Percentiles rank a stretch among this genome's conserved stretches.
Conservation (phyloP, 2,113 vertebrate species). For the Seriola dumerili region DNA sequence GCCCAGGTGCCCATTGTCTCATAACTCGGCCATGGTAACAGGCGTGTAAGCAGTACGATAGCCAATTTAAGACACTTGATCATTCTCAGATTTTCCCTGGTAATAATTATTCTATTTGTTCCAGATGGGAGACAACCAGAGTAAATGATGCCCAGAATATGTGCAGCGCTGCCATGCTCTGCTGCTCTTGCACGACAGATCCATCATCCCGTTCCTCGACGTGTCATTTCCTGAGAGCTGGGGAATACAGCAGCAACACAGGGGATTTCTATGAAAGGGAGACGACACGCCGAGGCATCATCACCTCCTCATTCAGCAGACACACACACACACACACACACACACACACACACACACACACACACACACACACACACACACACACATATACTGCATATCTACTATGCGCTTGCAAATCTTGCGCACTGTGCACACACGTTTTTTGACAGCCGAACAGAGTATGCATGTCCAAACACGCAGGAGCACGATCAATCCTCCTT, state of each 20-base stretch:
- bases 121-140: constrained; percentile 52
- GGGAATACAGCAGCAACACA: constrained; percentile 60
- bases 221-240: constrained; percentile 72
- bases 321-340: background rate
- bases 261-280: constrained; percentile 58
- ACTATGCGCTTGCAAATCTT: constrained; percentile 34
- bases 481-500: constrained; percentile 3
- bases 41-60: background rate
- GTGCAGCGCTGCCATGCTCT: constrained; percentile 58
- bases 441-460: constrained; percentile 45
- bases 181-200: constrained; percentile 59
- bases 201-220: constrained; percentile 68
- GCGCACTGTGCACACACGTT: constrained; percentile 25
- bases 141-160: constrained; percentile 51
- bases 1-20: background rate
- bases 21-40: background rate
- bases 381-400: constrained; percentile 15
- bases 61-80: constrained; percentile 15
- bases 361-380: background rate
- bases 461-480: constrained; percentile 35
- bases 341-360: constrained; percentile 22
- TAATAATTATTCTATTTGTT: constrained; percentile 67
- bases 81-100: constrained; percentile 24
- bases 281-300: constrained; percentile 58
- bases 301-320: constrained; percentile 40